A percentile compares a stretch with the other conserved stretches of the same genome.
phyloP scores from a whole-genome alignment of 2,113 vertebrate species.

The Gobiocypris rarus region DNA sequence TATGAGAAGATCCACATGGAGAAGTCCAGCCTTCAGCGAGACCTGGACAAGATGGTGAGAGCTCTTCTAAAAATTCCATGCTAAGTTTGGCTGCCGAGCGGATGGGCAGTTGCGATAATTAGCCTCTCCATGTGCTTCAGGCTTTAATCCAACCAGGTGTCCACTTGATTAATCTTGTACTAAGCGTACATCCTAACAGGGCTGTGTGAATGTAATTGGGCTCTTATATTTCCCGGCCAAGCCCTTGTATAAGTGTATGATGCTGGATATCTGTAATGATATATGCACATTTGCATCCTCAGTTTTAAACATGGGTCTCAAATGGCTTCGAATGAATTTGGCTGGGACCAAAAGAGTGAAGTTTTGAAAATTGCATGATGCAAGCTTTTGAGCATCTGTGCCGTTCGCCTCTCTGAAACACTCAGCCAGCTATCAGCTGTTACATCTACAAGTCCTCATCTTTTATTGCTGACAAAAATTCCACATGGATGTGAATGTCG shows the following conservation, averaged over 20 bases:
- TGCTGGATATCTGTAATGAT: conserved; percentile 28
- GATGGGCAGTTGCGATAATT: conserved; percentile 48
- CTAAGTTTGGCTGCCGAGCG: conserved; percentile 48
- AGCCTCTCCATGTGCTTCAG: conserved; percentile 46
- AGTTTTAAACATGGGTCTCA: conserved; percentile 30
- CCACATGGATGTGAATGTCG: neutral
- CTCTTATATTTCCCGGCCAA: conserved; percentile 8
- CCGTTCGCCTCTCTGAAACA: conserved; percentile 49
- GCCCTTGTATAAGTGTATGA: neutral
- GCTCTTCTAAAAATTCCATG: conserved; percentile 28
- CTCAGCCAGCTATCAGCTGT: conserved; percentile 55
- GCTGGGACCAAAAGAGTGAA: conserved; percentile 25
- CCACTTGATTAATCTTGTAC: conserved; percentile 54
- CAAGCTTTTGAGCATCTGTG: conserved; percentile 51
- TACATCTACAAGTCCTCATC: conserved; percentile 51
- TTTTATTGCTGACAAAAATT: conserved; percentile 43
- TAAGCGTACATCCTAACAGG: conserved; percentile 21
- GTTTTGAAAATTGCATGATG: conserved; percentile 53
- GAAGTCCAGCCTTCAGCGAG: conserved; percentile 90
- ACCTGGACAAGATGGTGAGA: conserved; percentile 94
- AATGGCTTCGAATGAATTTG: conserved; percentile 44
- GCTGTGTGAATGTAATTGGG: conserved; percentile 25
- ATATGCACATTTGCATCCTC: conserved; percentile 23
- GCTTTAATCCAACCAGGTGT: conserved; percentile 53
- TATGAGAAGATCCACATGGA: conserved; percentile 98